A percentile compares a stretch with the other conserved stretches of the same genome.
phyloP scores from a whole-genome alignment of 2,113 vertebrate genomes.

The Sprattus sprattus region DNA sequence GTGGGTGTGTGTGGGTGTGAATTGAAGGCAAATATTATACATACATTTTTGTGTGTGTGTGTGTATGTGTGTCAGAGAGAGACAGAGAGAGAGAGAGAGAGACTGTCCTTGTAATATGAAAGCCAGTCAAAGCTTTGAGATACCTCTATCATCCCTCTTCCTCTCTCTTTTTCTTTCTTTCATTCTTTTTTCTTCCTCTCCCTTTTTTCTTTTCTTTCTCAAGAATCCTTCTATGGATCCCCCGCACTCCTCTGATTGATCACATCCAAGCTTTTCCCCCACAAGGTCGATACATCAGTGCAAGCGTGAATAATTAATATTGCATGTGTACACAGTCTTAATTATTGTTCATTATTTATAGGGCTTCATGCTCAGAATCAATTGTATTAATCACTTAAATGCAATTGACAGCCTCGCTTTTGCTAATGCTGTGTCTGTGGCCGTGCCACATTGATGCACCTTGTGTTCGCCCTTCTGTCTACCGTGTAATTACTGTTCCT shows the following conservation, averaged over 20 bases:
- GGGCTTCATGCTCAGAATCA: constrained; percentile 45
- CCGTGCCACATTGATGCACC: constrained; percentile 15
- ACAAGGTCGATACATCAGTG: constrained; percentile 67
- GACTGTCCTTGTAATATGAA: not conserved
- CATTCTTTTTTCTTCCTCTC: constrained; percentile 31
- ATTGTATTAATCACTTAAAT: constrained; percentile 48
- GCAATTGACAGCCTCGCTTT: constrained; percentile 30
- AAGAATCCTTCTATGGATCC: constrained; percentile 20
- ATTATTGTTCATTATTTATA: constrained; percentile 70
- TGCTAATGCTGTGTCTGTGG: constrained; percentile 12
- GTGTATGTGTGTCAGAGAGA: not conserved
- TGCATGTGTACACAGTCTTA: constrained; percentile 70
- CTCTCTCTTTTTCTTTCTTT: no score
- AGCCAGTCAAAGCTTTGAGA: not conserved
- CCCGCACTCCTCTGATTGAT: constrained; percentile 55
- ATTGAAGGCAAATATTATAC: no score
- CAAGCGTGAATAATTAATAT: constrained; percentile 65
- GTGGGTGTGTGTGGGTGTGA: not conserved
- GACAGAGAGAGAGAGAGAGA: not conserved
- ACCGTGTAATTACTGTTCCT: not conserved
- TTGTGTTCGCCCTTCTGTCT: constrained; percentile 12
- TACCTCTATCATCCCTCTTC: not conserved
- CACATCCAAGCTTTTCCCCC: constrained; percentile 57
- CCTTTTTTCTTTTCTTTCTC: not conserved
- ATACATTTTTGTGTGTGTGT: not conserved